phyloP scores from a whole-genome alignment of 2,113 vertebrate species.

The Bufo gargarizans region DNA sequence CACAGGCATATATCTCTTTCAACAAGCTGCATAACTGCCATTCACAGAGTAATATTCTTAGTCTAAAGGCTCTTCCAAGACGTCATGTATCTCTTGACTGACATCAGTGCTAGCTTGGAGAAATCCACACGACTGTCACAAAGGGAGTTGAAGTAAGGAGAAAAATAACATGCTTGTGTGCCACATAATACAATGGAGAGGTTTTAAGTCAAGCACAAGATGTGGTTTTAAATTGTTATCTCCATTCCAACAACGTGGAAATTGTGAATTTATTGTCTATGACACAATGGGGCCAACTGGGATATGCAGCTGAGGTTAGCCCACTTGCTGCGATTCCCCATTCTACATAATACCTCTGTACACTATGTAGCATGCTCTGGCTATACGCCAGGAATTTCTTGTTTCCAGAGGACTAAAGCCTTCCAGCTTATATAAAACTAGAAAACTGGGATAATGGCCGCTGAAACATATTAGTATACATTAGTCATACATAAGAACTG shows the following conservation, averaged over 20 bases:
- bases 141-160: not conserved
- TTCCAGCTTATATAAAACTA: not conserved
- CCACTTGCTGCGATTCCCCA: slow-evolving; percentile 20
- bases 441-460: not conserved
- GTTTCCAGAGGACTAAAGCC: not conserved
- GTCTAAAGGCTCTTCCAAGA: not conserved
- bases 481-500: slow-evolving; percentile 13
- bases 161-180: not conserved
- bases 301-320: not conserved
- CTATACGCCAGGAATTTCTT: not conserved
- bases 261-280: slow-evolving; percentile 17
- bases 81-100: not conserved
- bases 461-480: not conserved
- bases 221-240: not conserved
- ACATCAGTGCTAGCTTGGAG: not conserved
- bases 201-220: not conserved
- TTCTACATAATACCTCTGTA: not conserved
- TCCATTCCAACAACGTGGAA: not conserved
- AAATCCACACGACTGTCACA: not conserved
- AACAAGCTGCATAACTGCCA: not conserved
- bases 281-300: slow-evolving; percentile 21
- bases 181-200: not conserved
- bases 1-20: not conserved
- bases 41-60: not conserved
- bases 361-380: not conserved